Conservation (phyloP, 2,888 invertebrate genomes). For the Leucophenga montana region DNA sequence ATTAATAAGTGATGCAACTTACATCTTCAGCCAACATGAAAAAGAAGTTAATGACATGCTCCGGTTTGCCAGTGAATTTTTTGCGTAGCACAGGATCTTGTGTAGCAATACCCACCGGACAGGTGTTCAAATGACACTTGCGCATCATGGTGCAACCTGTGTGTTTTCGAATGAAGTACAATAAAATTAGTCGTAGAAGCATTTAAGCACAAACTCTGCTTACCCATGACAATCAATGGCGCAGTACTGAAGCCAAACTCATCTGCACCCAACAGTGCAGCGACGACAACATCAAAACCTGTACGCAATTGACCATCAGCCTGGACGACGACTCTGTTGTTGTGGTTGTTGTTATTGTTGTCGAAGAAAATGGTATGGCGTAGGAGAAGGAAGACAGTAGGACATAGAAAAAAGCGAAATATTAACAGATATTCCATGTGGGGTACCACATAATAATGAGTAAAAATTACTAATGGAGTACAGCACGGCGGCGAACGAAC, state of each 20-base stretch:
- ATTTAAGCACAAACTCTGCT: constrained; percentile 30
- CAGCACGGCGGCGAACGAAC: constrained; percentile 66
- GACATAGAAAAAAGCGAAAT: constrained; percentile 63
- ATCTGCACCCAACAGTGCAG: constrained; percentile 96
- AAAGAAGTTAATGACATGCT: constrained; percentile 97
- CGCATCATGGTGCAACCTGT: constrained; percentile 98
- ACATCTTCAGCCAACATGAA: constrained; percentile 99
- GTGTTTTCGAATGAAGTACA: neutral
- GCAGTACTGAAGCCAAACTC: constrained; percentile 99
- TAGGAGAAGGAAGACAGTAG: constrained; percentile 51
- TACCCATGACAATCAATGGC: constrained; percentile 94
- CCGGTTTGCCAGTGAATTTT: constrained; percentile 98
- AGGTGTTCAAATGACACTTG: constrained; percentile 98
- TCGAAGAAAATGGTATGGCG: too few species aligned
- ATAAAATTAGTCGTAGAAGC: neutral
- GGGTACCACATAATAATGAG: constrained; percentile 57
- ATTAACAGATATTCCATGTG: constrained; percentile 57
- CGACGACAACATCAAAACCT: constrained; percentile 96
- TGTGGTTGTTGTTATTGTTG: neutral
- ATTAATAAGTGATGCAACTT: constrained; percentile 43
- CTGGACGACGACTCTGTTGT: constrained; percentile 88
- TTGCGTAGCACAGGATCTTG: constrained; percentile 96
- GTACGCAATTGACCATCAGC: constrained; percentile 97
- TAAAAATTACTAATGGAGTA: constrained; percentile 72
- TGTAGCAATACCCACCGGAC: constrained; percentile 98